Base-by-base conservation (phyloP, 2,113 vertebrate genomes). In the Seriola aureovittata region DNA sequence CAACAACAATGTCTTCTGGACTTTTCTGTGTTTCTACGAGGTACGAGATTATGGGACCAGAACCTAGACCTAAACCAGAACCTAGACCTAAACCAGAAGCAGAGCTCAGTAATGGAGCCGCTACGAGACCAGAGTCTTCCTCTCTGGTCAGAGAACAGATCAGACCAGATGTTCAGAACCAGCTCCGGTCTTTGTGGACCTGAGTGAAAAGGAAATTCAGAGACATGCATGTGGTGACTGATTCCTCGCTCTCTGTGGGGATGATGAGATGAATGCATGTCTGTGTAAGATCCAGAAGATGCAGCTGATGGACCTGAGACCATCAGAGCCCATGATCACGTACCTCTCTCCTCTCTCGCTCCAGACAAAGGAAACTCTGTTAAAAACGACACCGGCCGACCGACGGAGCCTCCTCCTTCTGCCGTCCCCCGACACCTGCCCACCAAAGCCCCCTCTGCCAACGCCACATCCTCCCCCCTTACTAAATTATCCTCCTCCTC, bases 341-440 rank as follows among this genome's bases (percentile, higher is more conserved):
- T 71, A 25, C 58, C 71, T 89, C 78, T 84, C 67, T 91, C 54
- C 68, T 92, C 74, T 92, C 71, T 90, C 48, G 75, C 78, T 62
- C 54, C 91, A 94, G 94, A 93, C 46, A 71, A 79, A 85, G 90
- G 69, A 87, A 93, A 83, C 79, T 23, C 64, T 82, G 64, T 92
- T 91, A 95, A 65, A 92, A 93, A 90, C 77, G 71, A 75, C 72
- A 84, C 78, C 70, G 58, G 76, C 32, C 82, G 8, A 23, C 75
- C 80, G 7, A 74, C 63, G 62, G 85, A 92, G 40, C 73, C 21
- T 71, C 78, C 29, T 75, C 76, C 44, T 79, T 48, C 82, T 60
- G 67, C 62, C 67, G 77, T 78, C 75, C 80, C 90, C 76, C 80
- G 84, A 54, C 80, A 87, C 42, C 87, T 69, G 73, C 65, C 90